These are phyloP conservation scores for Microctonus brassicae DNA, from an alignment of 2,888 invertebrate species.

Conservation along the genomic window DNA sequence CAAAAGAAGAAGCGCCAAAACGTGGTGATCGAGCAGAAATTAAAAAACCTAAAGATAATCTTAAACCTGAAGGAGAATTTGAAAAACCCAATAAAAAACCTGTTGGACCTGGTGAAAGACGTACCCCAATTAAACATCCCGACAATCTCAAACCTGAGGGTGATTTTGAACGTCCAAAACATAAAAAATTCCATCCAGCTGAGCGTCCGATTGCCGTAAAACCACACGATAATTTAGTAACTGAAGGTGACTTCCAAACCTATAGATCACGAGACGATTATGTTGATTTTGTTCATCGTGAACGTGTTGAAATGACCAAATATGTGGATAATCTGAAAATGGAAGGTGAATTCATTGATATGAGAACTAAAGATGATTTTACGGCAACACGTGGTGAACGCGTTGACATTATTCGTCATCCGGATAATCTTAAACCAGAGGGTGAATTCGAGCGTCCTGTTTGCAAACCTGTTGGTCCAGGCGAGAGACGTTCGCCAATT, in stretches of 20 bases:
- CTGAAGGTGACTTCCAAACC: conserved; percentile 66
- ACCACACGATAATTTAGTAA: conserved; percentile 73
- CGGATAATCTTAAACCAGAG: conserved; percentile 78
- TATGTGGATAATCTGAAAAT: conserved; percentile 73
- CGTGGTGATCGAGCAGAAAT: conserved; percentile 74
- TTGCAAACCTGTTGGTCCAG: conserved; percentile 53
- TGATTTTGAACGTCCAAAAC: conserved; percentile 69
- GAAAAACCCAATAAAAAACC: conserved; percentile 70
- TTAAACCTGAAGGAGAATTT: conserved; percentile 71
- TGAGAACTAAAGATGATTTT: conserved; percentile 73
- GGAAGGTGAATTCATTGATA: conserved; percentile 74
- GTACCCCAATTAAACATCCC: conserved; percentile 74
- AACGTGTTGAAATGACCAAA: conserved; percentile 68
- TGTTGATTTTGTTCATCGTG: conserved; percentile 71
- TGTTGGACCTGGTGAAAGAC: conserved; percentile 73
- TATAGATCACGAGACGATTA: conserved; percentile 51
- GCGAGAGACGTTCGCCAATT: conserved; percentile 57
- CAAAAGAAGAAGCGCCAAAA: conserved; percentile 71
- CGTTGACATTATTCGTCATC: conserved; percentile 65
- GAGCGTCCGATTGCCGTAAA: conserved; percentile 64
- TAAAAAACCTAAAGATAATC: conserved; percentile 71
- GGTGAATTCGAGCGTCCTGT: conserved; percentile 70
- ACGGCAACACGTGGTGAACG: conserved; percentile 71
- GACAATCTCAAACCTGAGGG: conserved; percentile 72
- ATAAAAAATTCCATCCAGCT: conserved; percentile 42